Percentiles rank a stretch among this genome's conserved stretches.
phyloP scores from a whole-genome alignment of 2,888 invertebrate genomes.

The Parnassius mnemosyne region DNA sequence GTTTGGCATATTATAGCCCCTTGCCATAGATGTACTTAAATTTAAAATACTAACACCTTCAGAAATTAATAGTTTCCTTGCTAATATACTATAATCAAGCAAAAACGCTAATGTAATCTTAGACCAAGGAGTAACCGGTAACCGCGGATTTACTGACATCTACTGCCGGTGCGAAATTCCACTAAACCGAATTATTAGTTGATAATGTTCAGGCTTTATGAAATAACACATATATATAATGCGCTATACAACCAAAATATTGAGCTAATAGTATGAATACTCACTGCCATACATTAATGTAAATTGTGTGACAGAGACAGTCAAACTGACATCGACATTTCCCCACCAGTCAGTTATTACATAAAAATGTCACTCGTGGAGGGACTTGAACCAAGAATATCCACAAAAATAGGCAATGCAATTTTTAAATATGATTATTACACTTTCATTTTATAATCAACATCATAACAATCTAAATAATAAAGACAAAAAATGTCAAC shows the following conservation, averaged over 20 bases:
- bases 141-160: slow-evolving; percentile 1
- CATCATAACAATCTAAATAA: too few species aligned
- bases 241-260: slow-evolving; percentile 18
- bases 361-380: neutral
- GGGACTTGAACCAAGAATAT: too few species aligned
- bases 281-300: neutral
- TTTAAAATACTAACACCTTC: slow-evolving; percentile 11
- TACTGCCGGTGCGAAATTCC: slow-evolving; percentile 10
- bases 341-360: neutral
- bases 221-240: slow-evolving; percentile 18
- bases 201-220: slow-evolving; percentile 3
- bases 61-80: slow-evolving; percentile 3
- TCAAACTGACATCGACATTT: slow-evolving; percentile 3
- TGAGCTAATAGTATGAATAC: slow-evolving; percentile 5
- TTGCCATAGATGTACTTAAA: slow-evolving; percentile 2
- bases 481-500: too few species aligned
- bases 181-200: slow-evolving; percentile 2
- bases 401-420: too few species aligned
- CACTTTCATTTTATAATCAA: too few species aligned
- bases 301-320: neutral
- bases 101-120: slow-evolving; percentile 12
- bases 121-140: neutral
- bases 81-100: slow-evolving; percentile 4
- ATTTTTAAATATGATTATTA: too few species aligned
- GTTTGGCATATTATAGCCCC: neutral